These are phyloP conservation scores for Timema podura DNA, from an alignment of 2,888 invertebrate species.

Conservation along the genomic window DNA sequence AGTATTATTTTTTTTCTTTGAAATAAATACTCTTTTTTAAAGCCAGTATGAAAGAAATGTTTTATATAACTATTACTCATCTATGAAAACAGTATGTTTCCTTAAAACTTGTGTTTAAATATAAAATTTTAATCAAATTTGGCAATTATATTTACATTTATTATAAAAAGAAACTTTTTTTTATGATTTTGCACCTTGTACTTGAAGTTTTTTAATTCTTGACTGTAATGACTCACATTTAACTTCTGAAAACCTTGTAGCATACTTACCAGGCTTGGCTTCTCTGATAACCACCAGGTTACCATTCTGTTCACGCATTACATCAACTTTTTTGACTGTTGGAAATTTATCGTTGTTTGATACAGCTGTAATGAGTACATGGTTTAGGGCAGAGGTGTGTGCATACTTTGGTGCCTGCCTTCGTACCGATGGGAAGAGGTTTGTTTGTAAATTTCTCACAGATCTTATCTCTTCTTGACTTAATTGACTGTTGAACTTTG, in stretches of 20 bases:
- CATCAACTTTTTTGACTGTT: conserved; percentile 39
- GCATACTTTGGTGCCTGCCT: conserved; percentile 21
- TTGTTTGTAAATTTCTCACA: not conserved
- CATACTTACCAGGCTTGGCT: conserved; percentile 44
- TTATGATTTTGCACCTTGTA: conserved; percentile 36
- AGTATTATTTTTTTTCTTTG: too few species aligned
- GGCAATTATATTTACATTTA: too few species aligned
- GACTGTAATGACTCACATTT: conserved; percentile 50
- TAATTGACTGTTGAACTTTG: conserved; percentile 1
- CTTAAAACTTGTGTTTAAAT: too few species aligned
- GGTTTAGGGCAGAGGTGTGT: conserved; percentile 22
- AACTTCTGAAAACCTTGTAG: conserved; percentile 48
- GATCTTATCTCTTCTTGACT: not conserved
- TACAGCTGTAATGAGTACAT: conserved; percentile 3
- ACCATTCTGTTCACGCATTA: conserved; percentile 46
- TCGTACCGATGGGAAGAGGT: conserved; percentile 9
- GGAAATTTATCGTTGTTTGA: not conserved
- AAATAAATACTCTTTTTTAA: too few species aligned
- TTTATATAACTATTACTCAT: too few species aligned
- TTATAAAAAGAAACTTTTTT: not conserved
- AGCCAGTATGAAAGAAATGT: too few species aligned
- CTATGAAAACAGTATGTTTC: too few species aligned
- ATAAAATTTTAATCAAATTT: too few species aligned
- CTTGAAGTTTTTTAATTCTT: conserved; percentile 47
- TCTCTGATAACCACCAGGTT: conserved; percentile 49